Base-by-base conservation (phyloP, 2,113 vertebrate species). In the Pardalotus punctatus region DNA sequence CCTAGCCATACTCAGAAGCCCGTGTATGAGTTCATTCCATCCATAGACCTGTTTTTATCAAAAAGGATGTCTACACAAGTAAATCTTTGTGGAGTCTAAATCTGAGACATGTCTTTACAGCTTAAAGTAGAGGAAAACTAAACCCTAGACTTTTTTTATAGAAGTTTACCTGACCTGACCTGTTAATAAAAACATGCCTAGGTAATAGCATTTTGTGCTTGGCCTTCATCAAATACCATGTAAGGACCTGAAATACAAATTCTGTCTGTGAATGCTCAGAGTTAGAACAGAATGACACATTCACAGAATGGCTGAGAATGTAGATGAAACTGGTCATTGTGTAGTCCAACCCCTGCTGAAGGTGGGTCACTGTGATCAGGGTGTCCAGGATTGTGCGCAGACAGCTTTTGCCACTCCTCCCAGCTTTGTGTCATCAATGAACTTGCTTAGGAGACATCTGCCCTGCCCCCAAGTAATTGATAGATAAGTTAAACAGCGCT, bases 231-330 rank as follows among this genome's bases (percentile, higher is more conserved):
- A 66, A 66, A 74, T n/a, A 29, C 20, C 21, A 16, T 13, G 16
- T 31, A 57, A 74, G 16, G 29, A 48, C 25, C 15, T 42, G 35
- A 65, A 66, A 35, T 25, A 35, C 29, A 66, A 42, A 35, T 57
- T 76, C 13, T 48, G 16, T 35, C 24, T 42, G 11, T 35, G 60
- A 50, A 76, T 17, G 20, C 21, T 48, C 35, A 25, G 42, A 65
- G 8, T 24, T 56, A 40, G 10, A 24, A 13, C 3, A 20, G 29
- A 65, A 16, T 5, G 0, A 0, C 13, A 51, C 27, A 16, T 57
- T 48, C 50, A 48, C 24, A 48, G 20, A 66, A 50, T 14, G 24
- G 13, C 31, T 85, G 29, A 57, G 35, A 48, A 14, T 74, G 12
- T 21, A 40, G 29, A 31, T 19, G 56, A 15, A 25, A 25, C 10